Evolutionary conservation across 2,797 vertebrate species (phyloP).

Genomic region (Gymnopithys bicolor): DNA sequence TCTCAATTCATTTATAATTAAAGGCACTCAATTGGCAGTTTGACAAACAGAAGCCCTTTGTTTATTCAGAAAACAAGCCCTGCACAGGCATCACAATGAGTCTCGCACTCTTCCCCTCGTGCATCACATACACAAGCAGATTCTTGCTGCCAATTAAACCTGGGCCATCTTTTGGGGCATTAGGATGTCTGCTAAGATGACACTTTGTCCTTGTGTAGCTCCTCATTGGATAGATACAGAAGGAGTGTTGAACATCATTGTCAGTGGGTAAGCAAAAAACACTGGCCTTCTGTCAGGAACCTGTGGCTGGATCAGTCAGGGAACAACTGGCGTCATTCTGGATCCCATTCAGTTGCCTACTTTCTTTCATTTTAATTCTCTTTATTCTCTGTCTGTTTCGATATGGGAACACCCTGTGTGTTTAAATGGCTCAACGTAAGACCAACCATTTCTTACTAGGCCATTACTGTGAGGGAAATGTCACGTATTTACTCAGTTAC

Average conservation of each 20-base stretch:
- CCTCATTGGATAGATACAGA: neutral
- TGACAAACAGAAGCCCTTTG: neutral
- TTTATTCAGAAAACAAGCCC: neutral
- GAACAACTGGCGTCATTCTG: neutral
- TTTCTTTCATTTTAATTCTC: neutral
- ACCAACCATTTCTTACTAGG: neutral
- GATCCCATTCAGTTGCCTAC: neutral
- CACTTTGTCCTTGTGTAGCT: neutral
- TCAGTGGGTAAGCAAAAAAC: neutral
- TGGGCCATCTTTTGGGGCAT: neutral
- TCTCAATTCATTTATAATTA: neutral
- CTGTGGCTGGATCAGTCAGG: neutral
- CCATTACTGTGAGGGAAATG: neutral
- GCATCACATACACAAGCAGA: neutral
- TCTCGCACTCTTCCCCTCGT: neutral
- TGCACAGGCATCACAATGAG: neutral
- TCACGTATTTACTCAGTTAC: neutral
- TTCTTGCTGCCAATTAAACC: neutral
- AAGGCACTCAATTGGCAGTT: neutral
- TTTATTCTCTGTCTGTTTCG: neutral
- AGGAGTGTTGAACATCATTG: neutral
- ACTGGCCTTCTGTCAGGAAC: neutral
- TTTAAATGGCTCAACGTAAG: neutral
- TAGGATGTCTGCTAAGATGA: neutral
- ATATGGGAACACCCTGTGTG: accelerated